Conservation (phyloP, 2,113 vertebrate species). For the Nerophis lumbriciformis region DNA sequence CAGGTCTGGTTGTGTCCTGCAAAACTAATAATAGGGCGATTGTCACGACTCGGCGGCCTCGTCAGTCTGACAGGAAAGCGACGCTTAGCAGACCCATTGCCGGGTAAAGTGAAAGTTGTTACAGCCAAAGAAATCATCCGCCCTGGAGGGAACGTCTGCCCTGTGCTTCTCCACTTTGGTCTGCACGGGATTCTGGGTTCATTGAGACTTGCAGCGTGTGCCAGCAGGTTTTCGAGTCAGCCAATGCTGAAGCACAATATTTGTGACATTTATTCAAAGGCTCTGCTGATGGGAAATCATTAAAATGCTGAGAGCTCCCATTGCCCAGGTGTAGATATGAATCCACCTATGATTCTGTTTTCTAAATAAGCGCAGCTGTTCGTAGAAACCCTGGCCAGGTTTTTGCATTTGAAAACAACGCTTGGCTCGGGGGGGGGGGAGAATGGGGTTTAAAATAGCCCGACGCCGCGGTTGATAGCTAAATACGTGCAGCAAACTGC, state of each 20-base stretch:
- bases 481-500: not conserved
- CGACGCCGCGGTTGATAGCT: not conserved
- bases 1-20: too few relatives aligned
- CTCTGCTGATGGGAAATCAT: not conserved
- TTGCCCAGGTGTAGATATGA: slow-evolving; percentile 7
- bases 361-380: slow-evolving; percentile 5
- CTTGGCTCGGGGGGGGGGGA: not conserved
- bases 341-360: not conserved
- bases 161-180: too few relatives aligned
- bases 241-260: not conserved
- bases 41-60: too few relatives aligned
- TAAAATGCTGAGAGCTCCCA: slow-evolving; percentile 5
- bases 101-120: too few relatives aligned
- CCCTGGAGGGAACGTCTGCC: too few relatives aligned
- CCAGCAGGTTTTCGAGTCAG: not conserved
- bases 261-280: slow-evolving; percentile 6
- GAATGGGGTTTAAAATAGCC: slow-evolving; percentile 3
- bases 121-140: too few relatives aligned
- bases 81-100: too few relatives aligned
- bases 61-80: too few relatives aligned
- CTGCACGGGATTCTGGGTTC: not conserved
- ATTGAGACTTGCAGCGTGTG: slow-evolving; percentile 1
- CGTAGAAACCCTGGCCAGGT: not conserved
- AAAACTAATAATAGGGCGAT: too few relatives aligned
- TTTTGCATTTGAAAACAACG: slow-evolving; percentile 1